Evolutionary conservation across 1,140 invertebrate species (phyloP).

Genomic region (Vanessa atalanta): DNA sequence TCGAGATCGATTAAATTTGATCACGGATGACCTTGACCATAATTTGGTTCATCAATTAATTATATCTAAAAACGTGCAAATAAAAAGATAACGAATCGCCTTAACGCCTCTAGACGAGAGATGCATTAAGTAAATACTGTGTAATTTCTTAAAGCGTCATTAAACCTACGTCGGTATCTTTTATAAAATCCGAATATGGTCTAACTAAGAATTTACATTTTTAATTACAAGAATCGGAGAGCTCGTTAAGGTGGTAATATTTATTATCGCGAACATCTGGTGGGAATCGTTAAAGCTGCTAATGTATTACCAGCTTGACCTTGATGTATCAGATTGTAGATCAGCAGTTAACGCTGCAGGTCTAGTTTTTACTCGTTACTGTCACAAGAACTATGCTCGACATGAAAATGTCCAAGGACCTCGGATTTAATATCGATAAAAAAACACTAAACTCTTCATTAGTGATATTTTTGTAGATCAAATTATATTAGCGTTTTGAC

Average conservation of each 20-base stretch:
- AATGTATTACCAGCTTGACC: constrained; percentile 24
- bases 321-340: constrained; percentile 18
- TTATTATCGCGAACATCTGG: constrained; percentile 19
- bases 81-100: background rate
- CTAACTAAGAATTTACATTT: constrained; percentile 14
- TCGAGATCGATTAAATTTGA: no score
- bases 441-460: background rate
- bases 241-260: constrained; percentile 19
- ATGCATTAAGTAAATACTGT: background rate
- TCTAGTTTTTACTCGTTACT: constrained; percentile 4
- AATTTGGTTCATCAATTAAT: no score
- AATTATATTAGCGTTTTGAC: no score
- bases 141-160: background rate
- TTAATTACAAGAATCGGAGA: constrained; percentile 12
- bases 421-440: background rate
- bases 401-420: background rate
- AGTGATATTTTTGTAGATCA: background rate
- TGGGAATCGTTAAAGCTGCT: constrained; percentile 13
- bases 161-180: constrained; percentile 1
- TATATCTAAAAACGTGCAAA: no score
- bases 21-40: no score
- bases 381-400: constrained; percentile 31
- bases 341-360: constrained; percentile 5
- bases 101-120: background rate
- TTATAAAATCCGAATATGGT: constrained; percentile 11